phyloP scores from a whole-genome alignment of 2,797 vertebrate species.

The Gambusia yucatana region DNA sequence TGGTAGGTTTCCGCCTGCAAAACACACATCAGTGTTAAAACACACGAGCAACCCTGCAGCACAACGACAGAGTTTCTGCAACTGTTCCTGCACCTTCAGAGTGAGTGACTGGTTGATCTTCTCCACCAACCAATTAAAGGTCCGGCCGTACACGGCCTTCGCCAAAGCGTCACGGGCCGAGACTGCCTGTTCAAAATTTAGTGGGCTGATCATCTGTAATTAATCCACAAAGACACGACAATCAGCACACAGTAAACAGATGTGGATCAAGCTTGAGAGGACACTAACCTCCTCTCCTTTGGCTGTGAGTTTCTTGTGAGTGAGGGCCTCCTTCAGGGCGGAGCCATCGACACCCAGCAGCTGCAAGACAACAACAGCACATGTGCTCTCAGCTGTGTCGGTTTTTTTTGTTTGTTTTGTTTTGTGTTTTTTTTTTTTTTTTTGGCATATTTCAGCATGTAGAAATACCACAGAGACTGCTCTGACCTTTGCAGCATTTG shows the following conservation, averaged over 20 bases:
- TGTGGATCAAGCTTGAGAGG: neutral
- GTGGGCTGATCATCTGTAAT: slow-evolving; percentile 90
- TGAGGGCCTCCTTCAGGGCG: slow-evolving; percentile 88
- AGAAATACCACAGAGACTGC: slow-evolving; percentile 21
- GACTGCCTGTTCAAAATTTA: slow-evolving; percentile 93
- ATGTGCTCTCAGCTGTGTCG: slow-evolving; percentile 49
- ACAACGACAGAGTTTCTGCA: neutral
- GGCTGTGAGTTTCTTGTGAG: slow-evolving; percentile 95
- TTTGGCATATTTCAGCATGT: slow-evolving; percentile 37
- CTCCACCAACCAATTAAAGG: slow-evolving; percentile 94
- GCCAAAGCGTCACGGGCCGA: slow-evolving; percentile 92
- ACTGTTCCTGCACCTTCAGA: slow-evolving; percentile 82
- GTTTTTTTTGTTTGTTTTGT: neutral
- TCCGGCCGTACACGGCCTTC: slow-evolving; percentile 92
- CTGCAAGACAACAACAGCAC: slow-evolving; percentile 77
- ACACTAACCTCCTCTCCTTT: slow-evolving; percentile 94
- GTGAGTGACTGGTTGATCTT: slow-evolving; percentile 94
- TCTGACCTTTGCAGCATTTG: slow-evolving; percentile 89
- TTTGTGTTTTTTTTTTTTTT: slow-evolving; percentile 1
- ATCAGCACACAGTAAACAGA: neutral
- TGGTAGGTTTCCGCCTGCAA: slow-evolving; percentile 87
- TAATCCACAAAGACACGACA: slow-evolving; percentile 12
- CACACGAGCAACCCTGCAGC: neutral
- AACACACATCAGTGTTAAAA: slow-evolving; percentile 7
- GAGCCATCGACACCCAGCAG: slow-evolving; percentile 88